These are phyloP conservation scores for Jaculus jaculus DNA, from an alignment of 2,113 vertebrate genomes.

Conservation along the genomic window DNA sequence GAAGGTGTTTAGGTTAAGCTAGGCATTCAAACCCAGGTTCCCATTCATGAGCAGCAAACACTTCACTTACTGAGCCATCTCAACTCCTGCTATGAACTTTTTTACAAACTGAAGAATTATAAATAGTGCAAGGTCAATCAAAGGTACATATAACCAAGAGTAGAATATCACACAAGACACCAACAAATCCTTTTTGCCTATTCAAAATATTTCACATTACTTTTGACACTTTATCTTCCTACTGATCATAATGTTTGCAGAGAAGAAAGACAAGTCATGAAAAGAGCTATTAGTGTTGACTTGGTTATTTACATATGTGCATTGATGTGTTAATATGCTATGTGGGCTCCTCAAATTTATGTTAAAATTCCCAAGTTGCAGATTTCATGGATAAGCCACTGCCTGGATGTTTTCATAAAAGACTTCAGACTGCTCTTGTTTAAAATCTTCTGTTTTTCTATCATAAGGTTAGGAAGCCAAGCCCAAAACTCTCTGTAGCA, in stretches of 20 bases:
- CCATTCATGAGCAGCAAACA: too few relatives aligned
- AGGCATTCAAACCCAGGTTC: too few relatives aligned
- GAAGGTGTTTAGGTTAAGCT: too few relatives aligned
- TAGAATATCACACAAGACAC: background rate
- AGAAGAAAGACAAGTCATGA: slow-evolving; percentile 13
- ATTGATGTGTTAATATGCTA: background rate
- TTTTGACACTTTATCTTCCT: background rate
- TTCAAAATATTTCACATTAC: slow-evolving; percentile 9
- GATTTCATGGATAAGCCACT: background rate
- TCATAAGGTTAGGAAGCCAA: background rate
- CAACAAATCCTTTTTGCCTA: background rate
- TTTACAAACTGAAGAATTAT: background rate
- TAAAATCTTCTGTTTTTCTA: slow-evolving; percentile 2
- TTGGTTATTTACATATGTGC: slow-evolving; percentile 18
- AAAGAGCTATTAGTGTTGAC: background rate
- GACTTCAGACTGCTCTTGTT: background rate
- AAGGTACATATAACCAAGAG: background rate
- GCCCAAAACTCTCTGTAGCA: background rate
- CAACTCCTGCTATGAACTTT: background rate
- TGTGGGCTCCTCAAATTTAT: background rate
- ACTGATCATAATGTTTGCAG: slow-evolving; percentile 19
- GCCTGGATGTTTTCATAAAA: slow-evolving; percentile 35
- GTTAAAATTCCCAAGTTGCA: slow-evolving; percentile 17
- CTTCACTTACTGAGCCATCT: too few relatives aligned
- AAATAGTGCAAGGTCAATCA: background rate